Percentiles rank a stretch among this genome's conserved stretches.
phyloP scores from a whole-genome alignment of 2,797 vertebrate genomes.

The Thamnophis elegans region DNA sequence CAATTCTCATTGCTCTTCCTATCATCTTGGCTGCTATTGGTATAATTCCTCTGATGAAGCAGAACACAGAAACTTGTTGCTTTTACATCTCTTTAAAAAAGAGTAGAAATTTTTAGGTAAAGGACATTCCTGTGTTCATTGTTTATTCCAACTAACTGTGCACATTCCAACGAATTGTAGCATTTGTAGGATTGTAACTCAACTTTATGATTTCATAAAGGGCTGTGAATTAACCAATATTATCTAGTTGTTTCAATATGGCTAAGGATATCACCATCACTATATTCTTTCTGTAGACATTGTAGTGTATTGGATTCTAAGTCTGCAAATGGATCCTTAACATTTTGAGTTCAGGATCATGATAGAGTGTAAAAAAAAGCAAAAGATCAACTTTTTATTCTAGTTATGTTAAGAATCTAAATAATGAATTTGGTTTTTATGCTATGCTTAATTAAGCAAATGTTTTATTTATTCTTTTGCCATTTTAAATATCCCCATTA shows the following conservation, averaged over 20 bases:
- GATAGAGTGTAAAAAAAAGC: neutral
- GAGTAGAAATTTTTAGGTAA: neutral
- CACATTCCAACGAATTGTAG: neutral
- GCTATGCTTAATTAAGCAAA: neutral
- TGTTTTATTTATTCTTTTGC: slow-evolving; percentile 17
- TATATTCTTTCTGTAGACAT: neutral
- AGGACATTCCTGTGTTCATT: neutral
- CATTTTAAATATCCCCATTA: slow-evolving; percentile 27
- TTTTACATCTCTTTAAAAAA: neutral
- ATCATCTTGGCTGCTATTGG: neutral
- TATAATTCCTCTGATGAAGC: neutral
- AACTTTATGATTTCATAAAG: neutral
- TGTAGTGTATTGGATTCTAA: neutral
- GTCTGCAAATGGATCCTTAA: neutral
- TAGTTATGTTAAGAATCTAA: neutral
- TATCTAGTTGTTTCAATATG: neutral
- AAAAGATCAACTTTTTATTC: neutral
- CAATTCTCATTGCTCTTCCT: neutral
- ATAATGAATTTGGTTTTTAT: neutral
- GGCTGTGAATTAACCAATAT: neutral
- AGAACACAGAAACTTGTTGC: neutral
- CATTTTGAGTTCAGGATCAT: neutral
- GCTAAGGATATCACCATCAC: neutral
- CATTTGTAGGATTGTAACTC: neutral
- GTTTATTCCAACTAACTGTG: neutral